Evolutionary conservation across 2,797 vertebrate species (phyloP).

Genomic region (Prionace glauca): DNA sequence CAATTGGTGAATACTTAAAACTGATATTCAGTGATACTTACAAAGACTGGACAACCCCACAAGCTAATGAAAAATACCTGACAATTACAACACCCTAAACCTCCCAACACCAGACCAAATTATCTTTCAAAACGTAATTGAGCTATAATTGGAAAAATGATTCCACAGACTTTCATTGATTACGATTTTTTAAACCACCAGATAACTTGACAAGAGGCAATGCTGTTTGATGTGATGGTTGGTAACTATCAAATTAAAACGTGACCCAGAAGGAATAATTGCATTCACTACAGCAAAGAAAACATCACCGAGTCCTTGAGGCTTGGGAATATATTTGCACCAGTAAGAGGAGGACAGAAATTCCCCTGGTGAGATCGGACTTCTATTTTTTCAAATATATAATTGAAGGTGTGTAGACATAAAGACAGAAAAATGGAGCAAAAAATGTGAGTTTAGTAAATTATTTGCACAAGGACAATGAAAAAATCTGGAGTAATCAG

Average conservation of each 20-base stretch:
- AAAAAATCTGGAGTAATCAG: not conserved
- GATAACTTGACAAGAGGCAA: not conserved
- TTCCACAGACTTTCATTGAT: not conserved
- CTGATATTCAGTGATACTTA: not conserved
- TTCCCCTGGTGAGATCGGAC: not conserved
- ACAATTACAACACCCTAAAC: not conserved
- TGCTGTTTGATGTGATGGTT: not conserved
- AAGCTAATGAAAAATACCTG: not conserved
- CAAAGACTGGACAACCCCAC: not conserved
- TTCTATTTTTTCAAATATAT: not conserved
- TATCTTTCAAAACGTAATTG: not conserved
- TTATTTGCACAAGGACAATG: not conserved
- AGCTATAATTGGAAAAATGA: not conserved
- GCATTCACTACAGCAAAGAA: not conserved
- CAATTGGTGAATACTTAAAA: not conserved
- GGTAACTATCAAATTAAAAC: not conserved
- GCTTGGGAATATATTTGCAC: not conserved
- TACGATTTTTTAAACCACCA: not conserved
- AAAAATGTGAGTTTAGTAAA: not conserved
- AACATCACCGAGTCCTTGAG: not conserved
- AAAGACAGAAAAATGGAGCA: not conserved
- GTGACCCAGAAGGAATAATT: conserved; percentile 7
- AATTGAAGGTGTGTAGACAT: not conserved
- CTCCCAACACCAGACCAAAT: not conserved
- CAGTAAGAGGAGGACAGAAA: not conserved